Evolutionary conservation across 2,888 invertebrate species (phyloP).

Genomic region (Coronaproctus castanopsis): DNA sequence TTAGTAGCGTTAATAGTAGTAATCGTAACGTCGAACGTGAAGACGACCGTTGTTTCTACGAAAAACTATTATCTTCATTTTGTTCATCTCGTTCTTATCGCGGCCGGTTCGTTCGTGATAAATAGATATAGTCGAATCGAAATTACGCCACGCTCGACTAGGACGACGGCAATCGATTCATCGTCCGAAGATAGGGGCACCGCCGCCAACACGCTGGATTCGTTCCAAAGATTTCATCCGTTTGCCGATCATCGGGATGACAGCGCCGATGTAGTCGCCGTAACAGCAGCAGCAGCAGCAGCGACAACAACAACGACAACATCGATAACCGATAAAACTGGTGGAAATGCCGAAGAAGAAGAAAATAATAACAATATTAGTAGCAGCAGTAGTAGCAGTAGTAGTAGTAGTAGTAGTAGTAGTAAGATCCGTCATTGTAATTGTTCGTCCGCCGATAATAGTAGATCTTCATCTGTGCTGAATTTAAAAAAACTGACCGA

Average conservation of each 20-base stretch:
- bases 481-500: slow-evolving; percentile 54
- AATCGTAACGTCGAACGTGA: no score
- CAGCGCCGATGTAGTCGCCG: no score
- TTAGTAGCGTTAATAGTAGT: not conserved
- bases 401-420: slow-evolving; percentile 13
- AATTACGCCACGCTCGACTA: not conserved
- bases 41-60: no score
- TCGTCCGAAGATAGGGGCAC: no score
- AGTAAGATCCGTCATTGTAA: slow-evolving; percentile 19
- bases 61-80: no score
- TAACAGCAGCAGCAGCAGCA: slow-evolving; percentile 27
- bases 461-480: no score
- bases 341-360: slow-evolving; percentile 25
- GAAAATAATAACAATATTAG: not conserved
- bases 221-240: slow-evolving; percentile 57
- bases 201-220: slow-evolving; percentile 44
- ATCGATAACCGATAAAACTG: slow-evolving; percentile 16
- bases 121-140: no score
- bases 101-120: no score
- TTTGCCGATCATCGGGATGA: no score
- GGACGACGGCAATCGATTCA: no score
- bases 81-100: no score
- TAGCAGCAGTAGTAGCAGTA: slow-evolving; percentile 22
- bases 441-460: slow-evolving; percentile 33
- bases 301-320: slow-evolving; percentile 21